phyloP scores from a whole-genome alignment of 2,888 invertebrate species.

The Clusia tigrina region DNA sequence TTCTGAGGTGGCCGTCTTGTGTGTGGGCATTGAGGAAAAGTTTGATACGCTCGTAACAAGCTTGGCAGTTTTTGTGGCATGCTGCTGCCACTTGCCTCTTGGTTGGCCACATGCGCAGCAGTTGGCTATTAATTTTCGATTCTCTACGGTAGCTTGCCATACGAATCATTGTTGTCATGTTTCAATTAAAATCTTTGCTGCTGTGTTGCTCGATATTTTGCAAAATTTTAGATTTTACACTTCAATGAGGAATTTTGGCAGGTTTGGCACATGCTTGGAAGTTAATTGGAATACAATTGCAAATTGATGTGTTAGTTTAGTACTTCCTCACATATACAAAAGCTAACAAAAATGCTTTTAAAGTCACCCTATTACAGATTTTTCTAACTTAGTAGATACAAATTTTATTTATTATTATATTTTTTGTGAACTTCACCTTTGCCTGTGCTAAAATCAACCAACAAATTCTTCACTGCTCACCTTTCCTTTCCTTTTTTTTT shows the following conservation, averaged over 20 bases:
- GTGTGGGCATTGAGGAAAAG: background rate
- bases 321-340: no score
- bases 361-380: no score
- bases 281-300: background rate
- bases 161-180: conserved; percentile 8
- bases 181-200: background rate
- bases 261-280: conserved; percentile 1
- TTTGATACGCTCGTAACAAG: background rate
- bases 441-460: background rate
- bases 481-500: background rate
- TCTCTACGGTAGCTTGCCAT: background rate
- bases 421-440: background rate
- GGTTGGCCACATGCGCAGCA: conserved; percentile 18
- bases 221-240: background rate
- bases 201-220: conserved; percentile 9
- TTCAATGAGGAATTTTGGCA: background rate
- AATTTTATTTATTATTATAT: no score
- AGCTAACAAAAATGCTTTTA: no score
- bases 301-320: no score
- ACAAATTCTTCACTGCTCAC: background rate
- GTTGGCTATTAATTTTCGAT: conserved; percentile 28
- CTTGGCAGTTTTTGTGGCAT: background rate
- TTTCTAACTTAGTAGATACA: no score
- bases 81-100: background rate
- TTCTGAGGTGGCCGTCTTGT: background rate